Evolutionary conservation across 2,797 vertebrate genomes (phyloP), one percentile per base, ranked within the genome.

Genomic region (Crossoptilon crossoptilon): DNA sequence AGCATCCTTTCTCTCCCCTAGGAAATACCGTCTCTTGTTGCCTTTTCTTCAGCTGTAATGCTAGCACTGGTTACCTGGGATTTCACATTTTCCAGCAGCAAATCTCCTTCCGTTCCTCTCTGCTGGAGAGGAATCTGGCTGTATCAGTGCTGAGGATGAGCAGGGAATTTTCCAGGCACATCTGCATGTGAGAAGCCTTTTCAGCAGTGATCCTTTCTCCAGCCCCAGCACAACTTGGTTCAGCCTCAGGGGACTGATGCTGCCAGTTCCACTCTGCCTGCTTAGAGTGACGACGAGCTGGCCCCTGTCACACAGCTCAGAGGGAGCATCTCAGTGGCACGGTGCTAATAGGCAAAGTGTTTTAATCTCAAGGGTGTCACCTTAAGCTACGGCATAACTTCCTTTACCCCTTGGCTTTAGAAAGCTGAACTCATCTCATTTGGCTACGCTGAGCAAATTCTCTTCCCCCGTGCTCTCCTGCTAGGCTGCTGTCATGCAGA

Each of bases 221-320:
- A 6, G 15, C 68, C 49, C 62, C 62, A 55, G 0, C 49, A 7
- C 41, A 58, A 39, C 46, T 67, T 62, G 49, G 26, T 88, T 86
- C 66, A 53, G 58, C 91, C 91, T 87, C 14, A 10, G 46, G 93
- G 91, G 91, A 33, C 48, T 41, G 77, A 68, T 66, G 87, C 74
- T 94, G 79, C 80, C 37, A 27, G 33, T 64, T 73, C 63, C 63
- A 24, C 71, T 89, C 51, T 92, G 51, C 41, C 64, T 94, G 46
- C 64, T 39, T 24, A 7, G 37, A 27, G 60, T 33, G 71, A 56
- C 49, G 71, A 44, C 29, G 72, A 92, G 26, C 48, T 41, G 76
- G 24, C 53, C 35, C 33, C 63, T 62, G 86, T 68, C 94, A 66
- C 68, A 46, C 6, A 3, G 18, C 67, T 80, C 8, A 3, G 56